Percentiles rank a stretch among this genome's conserved stretches.
These are phyloP conservation scores for Eudyptes chrysolophus DNA, from an alignment of 2,113 vertebrate genomes.

Conservation along the genomic window DNA sequence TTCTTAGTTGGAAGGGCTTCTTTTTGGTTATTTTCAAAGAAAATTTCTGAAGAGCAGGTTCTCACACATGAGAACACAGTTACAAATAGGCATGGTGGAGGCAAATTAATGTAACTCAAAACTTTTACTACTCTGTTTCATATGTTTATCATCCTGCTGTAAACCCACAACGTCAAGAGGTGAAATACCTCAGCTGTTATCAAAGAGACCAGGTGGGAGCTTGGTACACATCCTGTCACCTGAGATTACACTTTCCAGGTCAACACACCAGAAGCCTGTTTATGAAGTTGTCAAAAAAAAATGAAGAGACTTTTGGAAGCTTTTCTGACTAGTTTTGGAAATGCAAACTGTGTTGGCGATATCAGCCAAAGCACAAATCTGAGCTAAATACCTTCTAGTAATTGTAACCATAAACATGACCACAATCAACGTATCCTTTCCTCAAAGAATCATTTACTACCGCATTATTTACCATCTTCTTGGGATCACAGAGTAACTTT, in stretches of 20 bases:
- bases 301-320: not conserved
- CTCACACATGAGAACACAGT: not conserved
- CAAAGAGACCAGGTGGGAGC: not conserved
- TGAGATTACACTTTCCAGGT: not conserved
- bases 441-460: not conserved
- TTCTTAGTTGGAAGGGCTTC: not conserved
- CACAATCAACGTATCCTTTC: not conserved
- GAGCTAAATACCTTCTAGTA: not conserved
- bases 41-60: not conserved
- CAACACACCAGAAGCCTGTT: not conserved
- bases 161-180: not conserved
- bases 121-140: not conserved
- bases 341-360: not conserved
- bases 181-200: not conserved
- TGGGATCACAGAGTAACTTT: not conserved
- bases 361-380: not conserved
- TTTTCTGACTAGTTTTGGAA: not conserved
- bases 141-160: not conserved
- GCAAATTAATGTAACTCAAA: not conserved
- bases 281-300: not conserved
- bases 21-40: not conserved
- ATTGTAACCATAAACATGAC: not conserved
- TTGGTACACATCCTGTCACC: not conserved
- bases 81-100: not conserved
- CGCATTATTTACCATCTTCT: not conserved